These are phyloP conservation scores for Chlorops oryzae DNA, from an alignment of 1,140 invertebrate species.

Conservation along the genomic window DNA sequence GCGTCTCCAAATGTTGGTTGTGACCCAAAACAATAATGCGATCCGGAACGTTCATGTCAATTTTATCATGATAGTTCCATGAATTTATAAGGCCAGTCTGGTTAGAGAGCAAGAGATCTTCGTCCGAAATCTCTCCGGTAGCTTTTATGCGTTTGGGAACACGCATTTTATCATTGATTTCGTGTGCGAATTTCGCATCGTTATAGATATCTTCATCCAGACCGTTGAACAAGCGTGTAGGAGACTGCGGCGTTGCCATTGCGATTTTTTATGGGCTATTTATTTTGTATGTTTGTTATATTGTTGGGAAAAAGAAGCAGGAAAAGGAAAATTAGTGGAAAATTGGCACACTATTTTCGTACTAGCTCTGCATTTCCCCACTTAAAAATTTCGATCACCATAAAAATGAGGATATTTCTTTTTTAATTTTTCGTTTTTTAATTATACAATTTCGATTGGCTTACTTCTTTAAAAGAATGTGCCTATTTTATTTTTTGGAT, in stretches of 20 bases:
- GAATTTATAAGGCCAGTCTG: slow-evolving; percentile 54
- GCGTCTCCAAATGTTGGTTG: slow-evolving; percentile 74
- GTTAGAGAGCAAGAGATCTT: slow-evolving; percentile 53
- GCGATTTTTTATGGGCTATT: slow-evolving; percentile 7
- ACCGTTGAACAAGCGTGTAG: slow-evolving; percentile 55
- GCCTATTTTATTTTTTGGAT: no score
- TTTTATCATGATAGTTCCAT: slow-evolving; percentile 67
- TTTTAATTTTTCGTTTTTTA: no score
- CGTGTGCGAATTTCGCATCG: slow-evolving; percentile 64
- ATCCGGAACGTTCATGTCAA: slow-evolving; percentile 86
- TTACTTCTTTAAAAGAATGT: no score
- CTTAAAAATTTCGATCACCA: no score
- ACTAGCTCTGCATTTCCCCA: no score
- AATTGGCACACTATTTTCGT: no score
- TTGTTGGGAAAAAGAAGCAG: no score
- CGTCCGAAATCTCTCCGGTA: slow-evolving; percentile 58
- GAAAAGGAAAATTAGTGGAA: no score
- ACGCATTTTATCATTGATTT: slow-evolving; percentile 71
- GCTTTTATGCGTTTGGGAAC: slow-evolving; percentile 72
- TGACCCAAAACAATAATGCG: slow-evolving; percentile 79
- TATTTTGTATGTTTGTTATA: no score
- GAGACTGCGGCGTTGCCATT: slow-evolving; percentile 57
- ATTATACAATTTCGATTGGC: no score
- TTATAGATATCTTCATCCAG: slow-evolving; percentile 58
- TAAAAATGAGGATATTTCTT: no score